phyloP scores from a whole-genome alignment of 1,140 invertebrate genomes.

The Drosophila repletoides region DNA sequence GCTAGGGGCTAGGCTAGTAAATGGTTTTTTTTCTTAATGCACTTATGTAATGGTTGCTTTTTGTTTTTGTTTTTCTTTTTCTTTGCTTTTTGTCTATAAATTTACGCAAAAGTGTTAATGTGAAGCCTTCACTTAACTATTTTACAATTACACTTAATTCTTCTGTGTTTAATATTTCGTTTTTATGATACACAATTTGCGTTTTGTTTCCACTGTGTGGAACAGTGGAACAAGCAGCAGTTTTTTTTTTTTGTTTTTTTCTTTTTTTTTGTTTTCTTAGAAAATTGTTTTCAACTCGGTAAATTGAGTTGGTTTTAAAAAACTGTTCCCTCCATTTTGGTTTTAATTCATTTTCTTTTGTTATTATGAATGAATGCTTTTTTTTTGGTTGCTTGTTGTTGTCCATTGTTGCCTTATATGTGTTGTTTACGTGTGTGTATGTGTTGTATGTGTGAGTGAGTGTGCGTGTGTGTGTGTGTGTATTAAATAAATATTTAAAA shows the following conservation, averaged over 20 bases:
- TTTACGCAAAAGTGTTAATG: slow-evolving; percentile 24
- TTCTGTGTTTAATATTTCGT: slow-evolving; percentile 8
- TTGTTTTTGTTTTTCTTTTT: not conserved
- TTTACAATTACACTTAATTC: slow-evolving; percentile 19
- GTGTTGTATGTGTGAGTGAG: not conserved
- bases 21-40: slow-evolving; percentile 71
- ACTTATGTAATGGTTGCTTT: slow-evolving; percentile 62
- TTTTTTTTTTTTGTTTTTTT: slow-evolving; percentile 34
- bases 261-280: slow-evolving; percentile 57
- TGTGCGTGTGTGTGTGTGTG: slow-evolving; percentile 18
- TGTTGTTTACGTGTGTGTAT: slow-evolving; percentile 1
- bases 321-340: slow-evolving; percentile 78
- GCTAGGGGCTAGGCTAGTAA: slow-evolving; percentile 71
- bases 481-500: slow-evolving; percentile 60
- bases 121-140: slow-evolving; percentile 54
- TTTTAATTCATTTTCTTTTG: slow-evolving; percentile 66
- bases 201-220: slow-evolving; percentile 5
- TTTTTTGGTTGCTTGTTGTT: slow-evolving; percentile 38
- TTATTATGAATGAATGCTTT: slow-evolving; percentile 62
- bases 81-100: slow-evolving; percentile 21
- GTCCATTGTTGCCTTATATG: slow-evolving; percentile 66
- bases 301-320: slow-evolving; percentile 73
- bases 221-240: not conserved
- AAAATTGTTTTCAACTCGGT: slow-evolving; percentile 70
- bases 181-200: not conserved